These are phyloP conservation scores for Achroia grisella DNA, from an alignment of 1,140 invertebrate genomes.

Conservation along the genomic window DNA sequence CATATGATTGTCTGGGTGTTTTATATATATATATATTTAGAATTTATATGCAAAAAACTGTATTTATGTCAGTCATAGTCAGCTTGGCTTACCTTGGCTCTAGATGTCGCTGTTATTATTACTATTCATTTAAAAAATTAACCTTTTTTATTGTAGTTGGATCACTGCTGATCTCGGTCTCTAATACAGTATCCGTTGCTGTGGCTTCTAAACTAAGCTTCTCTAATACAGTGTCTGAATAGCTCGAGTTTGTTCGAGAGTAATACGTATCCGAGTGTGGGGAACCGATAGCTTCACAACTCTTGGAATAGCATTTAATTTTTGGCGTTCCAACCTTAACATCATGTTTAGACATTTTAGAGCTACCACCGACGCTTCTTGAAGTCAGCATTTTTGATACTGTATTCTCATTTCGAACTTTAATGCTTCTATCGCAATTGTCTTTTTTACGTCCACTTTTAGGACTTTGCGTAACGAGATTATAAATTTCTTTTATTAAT, in stretches of 20 bases:
- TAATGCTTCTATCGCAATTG: constrained; percentile 1
- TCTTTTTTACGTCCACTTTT: constrained; percentile 15
- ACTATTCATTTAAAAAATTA: too few species aligned
- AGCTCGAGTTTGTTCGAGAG: constrained; percentile 32
- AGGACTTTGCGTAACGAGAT: constrained; percentile 40
- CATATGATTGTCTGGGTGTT: too few species aligned
- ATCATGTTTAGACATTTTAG: constrained; percentile 32
- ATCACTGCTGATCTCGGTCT: constrained; percentile 27
- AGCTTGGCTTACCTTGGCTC: too few species aligned
- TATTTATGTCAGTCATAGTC: too few species aligned
- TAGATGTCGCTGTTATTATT: too few species aligned
- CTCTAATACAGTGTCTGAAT: constrained; percentile 51
- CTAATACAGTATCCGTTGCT: constrained; percentile 24
- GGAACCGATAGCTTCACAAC: constrained; percentile 52
- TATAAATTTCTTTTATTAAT: constrained; percentile 59
- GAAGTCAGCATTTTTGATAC: constrained; percentile 26
- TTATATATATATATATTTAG: too few species aligned
- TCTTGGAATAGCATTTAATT: constrained; percentile 50
- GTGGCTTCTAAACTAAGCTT: constrained; percentile 42
- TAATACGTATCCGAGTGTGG: constrained; percentile 20
- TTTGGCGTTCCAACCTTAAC: constrained; percentile 45
- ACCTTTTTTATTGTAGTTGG: constrained; percentile 23
- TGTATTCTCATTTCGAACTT: constrained; percentile 2
- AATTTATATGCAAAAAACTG: too few species aligned
- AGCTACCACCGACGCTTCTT: constrained; percentile 39